These are phyloP conservation scores for Deilephila elpenor DNA, from an alignment of 2,888 invertebrate genomes.

Conservation along the genomic window DNA sequence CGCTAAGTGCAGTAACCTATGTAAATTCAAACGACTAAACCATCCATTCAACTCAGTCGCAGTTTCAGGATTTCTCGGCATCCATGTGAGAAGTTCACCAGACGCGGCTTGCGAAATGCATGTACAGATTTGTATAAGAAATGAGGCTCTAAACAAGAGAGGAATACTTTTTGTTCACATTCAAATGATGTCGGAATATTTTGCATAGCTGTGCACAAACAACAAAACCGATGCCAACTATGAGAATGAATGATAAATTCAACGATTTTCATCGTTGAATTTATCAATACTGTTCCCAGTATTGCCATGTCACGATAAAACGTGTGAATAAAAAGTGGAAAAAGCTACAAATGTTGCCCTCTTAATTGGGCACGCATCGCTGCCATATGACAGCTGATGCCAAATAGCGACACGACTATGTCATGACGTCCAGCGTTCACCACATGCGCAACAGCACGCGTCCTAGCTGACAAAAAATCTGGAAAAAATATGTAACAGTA, in stretches of 20 bases:
- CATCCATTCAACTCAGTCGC: slow-evolving; percentile 66
- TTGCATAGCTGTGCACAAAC: slow-evolving; percentile 24
- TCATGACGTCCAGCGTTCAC: slow-evolving; percentile 40
- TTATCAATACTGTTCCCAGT: too few relatives aligned
- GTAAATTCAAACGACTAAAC: slow-evolving; percentile 69
- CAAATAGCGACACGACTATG: slow-evolving; percentile 49
- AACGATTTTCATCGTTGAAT: too few relatives aligned
- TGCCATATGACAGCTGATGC: slow-evolving; percentile 46
- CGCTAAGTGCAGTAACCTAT: slow-evolving; percentile 67
- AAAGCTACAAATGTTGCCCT: slow-evolving; percentile 18
- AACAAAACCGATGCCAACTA: neutral
- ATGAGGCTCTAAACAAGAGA: slow-evolving; percentile 69
- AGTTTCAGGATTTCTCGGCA: slow-evolving; percentile 71
- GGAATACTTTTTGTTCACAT: slow-evolving; percentile 59
- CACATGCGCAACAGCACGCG: slow-evolving; percentile 49
- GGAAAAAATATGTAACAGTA: slow-evolving; percentile 18
- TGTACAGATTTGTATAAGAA: slow-evolving; percentile 78
- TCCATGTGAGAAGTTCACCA: slow-evolving; percentile 74
- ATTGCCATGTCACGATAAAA: slow-evolving; percentile 17
- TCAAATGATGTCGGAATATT: slow-evolving; percentile 46
- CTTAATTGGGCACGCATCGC: slow-evolving; percentile 25
- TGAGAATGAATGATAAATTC: slow-evolving; percentile 2
- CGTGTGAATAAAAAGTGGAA: slow-evolving; percentile 10
- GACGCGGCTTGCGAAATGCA: slow-evolving; percentile 70
- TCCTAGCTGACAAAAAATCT: slow-evolving; percentile 36